A percentile compares a stretch with the other conserved stretches of the same genome.
These are phyloP conservation scores for Clarias laeviceps DNA, from an alignment of 2,797 vertebrate species.

Conservation along the genomic window DNA sequence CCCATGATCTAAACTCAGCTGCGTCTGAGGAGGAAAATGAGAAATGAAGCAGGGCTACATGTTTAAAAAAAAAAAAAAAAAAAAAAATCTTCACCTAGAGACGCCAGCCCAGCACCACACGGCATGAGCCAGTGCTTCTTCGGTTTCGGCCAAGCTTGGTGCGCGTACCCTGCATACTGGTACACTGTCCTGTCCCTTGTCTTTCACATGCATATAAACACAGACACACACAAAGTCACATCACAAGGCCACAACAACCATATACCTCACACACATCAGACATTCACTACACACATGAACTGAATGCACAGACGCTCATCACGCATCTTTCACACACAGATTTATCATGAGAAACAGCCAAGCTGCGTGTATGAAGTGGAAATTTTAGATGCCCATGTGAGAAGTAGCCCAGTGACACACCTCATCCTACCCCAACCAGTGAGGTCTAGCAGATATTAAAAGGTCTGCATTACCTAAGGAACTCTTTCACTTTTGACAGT, in stretches of 20 bases:
- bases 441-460: slow-evolving; percentile 33
- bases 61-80: not conserved
- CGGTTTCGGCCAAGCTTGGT: slow-evolving; percentile 80
- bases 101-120: slow-evolving; percentile 90
- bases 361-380: slow-evolving; percentile 1
- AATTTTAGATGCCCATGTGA: not conserved
- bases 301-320: not conserved
- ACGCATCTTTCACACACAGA: not conserved
- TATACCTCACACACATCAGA: not conserved
- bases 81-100: slow-evolving; percentile 75
- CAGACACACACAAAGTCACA: not conserved
- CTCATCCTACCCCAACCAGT: slow-evolving; percentile 14
- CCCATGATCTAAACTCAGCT: too few species aligned
- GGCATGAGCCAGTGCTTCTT: slow-evolving; percentile 83
- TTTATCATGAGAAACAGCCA: not conserved
- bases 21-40: too few species aligned
- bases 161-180: slow-evolving; percentile 51
- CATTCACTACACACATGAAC: not conserved
- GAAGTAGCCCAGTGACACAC: not conserved
- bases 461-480: slow-evolving; percentile 74
- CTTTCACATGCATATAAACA: slow-evolving; percentile 57
- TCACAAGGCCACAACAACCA: not conserved
- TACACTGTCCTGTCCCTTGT: slow-evolving; percentile 59
- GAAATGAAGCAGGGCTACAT: too few species aligned
- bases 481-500: slow-evolving; percentile 71